These are phyloP conservation scores for Muscicapa comitata DNA, from an alignment of 2,797 vertebrate genomes.

Conservation along the genomic window DNA sequence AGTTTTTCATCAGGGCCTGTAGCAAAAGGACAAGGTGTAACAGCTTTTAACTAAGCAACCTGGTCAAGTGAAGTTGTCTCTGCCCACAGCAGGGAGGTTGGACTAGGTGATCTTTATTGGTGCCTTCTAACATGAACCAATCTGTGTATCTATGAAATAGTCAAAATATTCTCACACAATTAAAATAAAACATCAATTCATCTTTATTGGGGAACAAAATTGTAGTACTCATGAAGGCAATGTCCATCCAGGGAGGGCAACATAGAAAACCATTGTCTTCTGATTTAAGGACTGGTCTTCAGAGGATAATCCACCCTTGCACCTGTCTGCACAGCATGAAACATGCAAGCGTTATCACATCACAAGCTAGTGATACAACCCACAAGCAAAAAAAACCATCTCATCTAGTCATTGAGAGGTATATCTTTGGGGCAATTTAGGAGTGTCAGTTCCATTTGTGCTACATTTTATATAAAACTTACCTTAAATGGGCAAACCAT, in stretches of 20 bases:
- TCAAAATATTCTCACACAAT: not conserved
- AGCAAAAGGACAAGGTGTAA: not conserved
- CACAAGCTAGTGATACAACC: not conserved
- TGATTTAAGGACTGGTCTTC: not conserved
- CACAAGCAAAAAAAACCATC: not conserved
- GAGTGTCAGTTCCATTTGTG: not conserved
- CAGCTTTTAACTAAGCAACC: not conserved
- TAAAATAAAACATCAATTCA: not conserved
- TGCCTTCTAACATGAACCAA: not conserved
- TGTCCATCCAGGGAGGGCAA: not conserved
- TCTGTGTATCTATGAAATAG: not conserved
- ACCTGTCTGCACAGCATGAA: not conserved
- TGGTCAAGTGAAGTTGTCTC: not conserved
- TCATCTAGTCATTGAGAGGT: not conserved
- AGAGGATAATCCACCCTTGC: not conserved
- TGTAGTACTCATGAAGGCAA: not conserved
- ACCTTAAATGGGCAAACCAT: not conserved
- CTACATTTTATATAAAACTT: not conserved
- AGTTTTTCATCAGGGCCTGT: not conserved
- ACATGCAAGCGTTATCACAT: not conserved
- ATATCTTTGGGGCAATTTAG: not conserved
- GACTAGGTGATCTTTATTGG: not conserved
- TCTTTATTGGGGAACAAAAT: not conserved
- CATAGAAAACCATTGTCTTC: not conserved
- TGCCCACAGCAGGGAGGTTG: fast-evolving